These are phyloP conservation scores for Mantis religiosa DNA, from an alignment of 2,888 invertebrate species.

Conservation along the genomic window DNA sequence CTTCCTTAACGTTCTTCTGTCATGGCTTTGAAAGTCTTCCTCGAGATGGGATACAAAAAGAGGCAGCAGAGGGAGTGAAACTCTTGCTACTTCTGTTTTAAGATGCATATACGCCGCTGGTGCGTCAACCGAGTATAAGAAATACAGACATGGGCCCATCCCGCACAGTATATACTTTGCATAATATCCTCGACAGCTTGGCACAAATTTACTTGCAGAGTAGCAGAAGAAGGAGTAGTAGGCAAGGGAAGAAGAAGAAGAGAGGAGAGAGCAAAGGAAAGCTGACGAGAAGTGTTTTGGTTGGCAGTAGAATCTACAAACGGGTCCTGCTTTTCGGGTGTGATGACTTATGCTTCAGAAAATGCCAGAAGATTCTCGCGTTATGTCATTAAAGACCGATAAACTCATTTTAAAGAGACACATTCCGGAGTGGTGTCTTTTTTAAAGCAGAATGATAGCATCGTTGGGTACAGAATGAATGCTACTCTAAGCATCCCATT, in stretches of 20 bases:
- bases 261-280: neutral
- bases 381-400: neutral
- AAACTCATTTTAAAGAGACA: neutral
- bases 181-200: constrained; percentile 29
- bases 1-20: neutral
- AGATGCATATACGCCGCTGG: constrained; percentile 14
- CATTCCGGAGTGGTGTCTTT: neutral
- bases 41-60: constrained; percentile 10
- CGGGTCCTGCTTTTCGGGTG: neutral
- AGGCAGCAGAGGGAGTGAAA: neutral
- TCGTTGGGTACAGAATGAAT: too few relatives aligned
- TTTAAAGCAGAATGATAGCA: neutral
- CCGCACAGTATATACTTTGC: constrained; percentile 18
- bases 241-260: neutral
- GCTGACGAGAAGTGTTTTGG: neutral
- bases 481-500: too few relatives aligned
- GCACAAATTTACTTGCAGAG: constrained; percentile 27
- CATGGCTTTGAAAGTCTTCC: neutral
- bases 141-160: neutral
- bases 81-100: constrained; percentile 15
- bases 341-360: neutral
- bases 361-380: neutral
- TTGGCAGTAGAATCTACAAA: neutral
- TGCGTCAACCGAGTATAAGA: neutral
- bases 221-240: neutral